These are phyloP conservation scores for Phorcus lineatus DNA, from an alignment of 2,888 invertebrate species.

Conservation along the genomic window DNA sequence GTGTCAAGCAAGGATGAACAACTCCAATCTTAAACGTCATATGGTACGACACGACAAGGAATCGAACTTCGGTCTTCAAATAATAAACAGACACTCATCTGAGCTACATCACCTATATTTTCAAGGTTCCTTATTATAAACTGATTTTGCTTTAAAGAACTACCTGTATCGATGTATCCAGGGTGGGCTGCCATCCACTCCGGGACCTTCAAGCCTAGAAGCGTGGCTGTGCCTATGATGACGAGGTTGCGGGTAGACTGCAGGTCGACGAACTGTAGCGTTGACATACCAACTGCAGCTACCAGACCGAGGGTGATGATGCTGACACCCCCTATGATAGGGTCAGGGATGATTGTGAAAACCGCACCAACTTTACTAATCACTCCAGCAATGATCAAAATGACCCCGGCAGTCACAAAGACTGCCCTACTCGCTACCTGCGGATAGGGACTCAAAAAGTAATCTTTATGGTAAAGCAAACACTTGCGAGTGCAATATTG, in stretches of 20 bases:
- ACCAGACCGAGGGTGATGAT: constrained; percentile 71
- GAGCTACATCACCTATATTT: not conserved
- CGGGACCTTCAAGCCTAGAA: constrained; percentile 83
- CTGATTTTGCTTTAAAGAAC: not conserved
- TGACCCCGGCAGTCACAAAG: constrained; percentile 74
- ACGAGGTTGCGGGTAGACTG: constrained; percentile 91
- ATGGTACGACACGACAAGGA: no score
- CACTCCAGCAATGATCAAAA: constrained; percentile 75
- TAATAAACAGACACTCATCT: no score
- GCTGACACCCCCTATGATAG: constrained; percentile 75
- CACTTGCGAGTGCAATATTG: no score
- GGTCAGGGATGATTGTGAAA: constrained; percentile 77
- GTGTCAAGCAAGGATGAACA: no score
- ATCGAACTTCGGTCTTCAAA: no score
- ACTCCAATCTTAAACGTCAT: no score
- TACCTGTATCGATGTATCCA: constrained; percentile 64
- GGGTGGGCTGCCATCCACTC: constrained; percentile 56
- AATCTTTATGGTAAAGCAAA: no score
- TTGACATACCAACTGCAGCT: constrained; percentile 71
- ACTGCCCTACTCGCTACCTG: constrained; percentile 76
- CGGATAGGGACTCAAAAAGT: not conserved
- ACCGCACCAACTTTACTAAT: constrained; percentile 77
- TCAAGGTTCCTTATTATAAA: not conserved
- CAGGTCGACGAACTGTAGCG: constrained; percentile 81
- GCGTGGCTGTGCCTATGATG: constrained; percentile 90